A percentile compares a stretch with the other conserved stretches of the same genome.
Evolutionary conservation across 1,140 invertebrate species (phyloP).

Genomic region (Ips typographus): DNA sequence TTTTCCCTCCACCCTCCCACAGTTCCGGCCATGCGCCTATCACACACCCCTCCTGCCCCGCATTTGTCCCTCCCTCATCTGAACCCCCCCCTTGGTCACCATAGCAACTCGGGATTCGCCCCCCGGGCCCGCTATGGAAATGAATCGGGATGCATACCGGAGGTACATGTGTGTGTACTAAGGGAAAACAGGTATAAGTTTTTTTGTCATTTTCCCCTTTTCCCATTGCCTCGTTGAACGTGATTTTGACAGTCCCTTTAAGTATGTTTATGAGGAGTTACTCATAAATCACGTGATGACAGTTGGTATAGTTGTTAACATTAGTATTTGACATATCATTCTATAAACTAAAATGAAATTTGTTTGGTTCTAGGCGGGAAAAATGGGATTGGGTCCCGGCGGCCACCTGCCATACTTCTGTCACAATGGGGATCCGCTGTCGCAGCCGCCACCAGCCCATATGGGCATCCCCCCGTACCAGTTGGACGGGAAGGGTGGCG

Average conservation of each 20-base stretch:
- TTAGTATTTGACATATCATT: not conserved
- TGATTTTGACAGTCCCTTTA: no score
- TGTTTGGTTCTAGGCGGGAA: conserved; percentile 75
- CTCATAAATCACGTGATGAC: no score
- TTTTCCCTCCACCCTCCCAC: not conserved
- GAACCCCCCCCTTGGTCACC: conserved; percentile 2
- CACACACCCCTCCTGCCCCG: conserved; percentile 4
- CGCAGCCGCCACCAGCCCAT: conserved; percentile 93
- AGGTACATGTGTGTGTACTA: conserved; percentile 18
- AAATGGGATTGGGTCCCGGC: conserved; percentile 77
- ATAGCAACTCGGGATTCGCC: conserved; percentile 27
- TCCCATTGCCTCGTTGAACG: no score
- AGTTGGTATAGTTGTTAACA: no score
- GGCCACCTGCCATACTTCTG: conserved; percentile 82
- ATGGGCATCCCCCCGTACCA: conserved; percentile 96
- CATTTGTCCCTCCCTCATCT: not conserved
- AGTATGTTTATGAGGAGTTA: no score
- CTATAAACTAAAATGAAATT: not conserved
- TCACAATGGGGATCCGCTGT: conserved; percentile 79
- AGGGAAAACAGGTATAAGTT: conserved; percentile 25
- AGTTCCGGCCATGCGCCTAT: conserved; percentile 26
- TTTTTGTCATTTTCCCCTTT: conserved; percentile 15
- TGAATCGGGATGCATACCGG: conserved; percentile 25
- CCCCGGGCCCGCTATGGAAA: conserved; percentile 32
- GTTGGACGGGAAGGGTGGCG: conserved; percentile 71